Percentiles rank a stretch among this genome's conserved stretches.
phyloP scores from a whole-genome alignment of 2,797 vertebrate genomes.

The Falco cherrug region DNA sequence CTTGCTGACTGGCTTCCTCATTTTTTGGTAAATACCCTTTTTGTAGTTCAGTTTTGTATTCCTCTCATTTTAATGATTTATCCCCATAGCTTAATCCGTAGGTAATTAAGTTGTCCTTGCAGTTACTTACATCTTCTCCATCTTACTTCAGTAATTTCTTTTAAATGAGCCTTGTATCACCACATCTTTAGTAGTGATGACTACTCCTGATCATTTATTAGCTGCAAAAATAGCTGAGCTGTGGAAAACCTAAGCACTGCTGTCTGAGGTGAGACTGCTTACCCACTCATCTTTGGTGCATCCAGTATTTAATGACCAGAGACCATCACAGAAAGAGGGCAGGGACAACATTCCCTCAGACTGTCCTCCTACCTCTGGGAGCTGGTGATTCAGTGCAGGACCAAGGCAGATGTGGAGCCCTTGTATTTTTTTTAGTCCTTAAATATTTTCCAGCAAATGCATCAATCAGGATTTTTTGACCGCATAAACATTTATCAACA shows the following conservation, averaged over 20 bases:
- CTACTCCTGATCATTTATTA: background rate
- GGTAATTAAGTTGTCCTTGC: background rate
- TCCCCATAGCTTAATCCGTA: background rate
- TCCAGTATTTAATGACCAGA: background rate
- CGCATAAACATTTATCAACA: background rate
- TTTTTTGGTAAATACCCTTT: background rate
- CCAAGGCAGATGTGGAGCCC: background rate
- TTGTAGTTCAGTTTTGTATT: background rate
- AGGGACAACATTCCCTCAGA: background rate
- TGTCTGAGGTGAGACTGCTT: background rate
- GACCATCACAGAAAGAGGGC: background rate
- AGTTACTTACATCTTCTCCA: background rate
- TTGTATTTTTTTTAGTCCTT: background rate
- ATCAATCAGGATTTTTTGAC: background rate
- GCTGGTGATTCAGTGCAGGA: background rate
- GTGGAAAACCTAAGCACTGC: background rate
- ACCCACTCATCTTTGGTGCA: background rate
- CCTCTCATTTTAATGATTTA: background rate
- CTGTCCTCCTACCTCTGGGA: background rate
- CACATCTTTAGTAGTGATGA: background rate
- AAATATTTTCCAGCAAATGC: background rate
- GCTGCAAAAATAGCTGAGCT: background rate
- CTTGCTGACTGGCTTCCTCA: constrained; percentile 34
- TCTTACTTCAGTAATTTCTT: background rate
- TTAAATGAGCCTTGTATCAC: background rate